phyloP scores from a whole-genome alignment of 2,113 vertebrate genomes.

The Catharus minimus region DNA sequence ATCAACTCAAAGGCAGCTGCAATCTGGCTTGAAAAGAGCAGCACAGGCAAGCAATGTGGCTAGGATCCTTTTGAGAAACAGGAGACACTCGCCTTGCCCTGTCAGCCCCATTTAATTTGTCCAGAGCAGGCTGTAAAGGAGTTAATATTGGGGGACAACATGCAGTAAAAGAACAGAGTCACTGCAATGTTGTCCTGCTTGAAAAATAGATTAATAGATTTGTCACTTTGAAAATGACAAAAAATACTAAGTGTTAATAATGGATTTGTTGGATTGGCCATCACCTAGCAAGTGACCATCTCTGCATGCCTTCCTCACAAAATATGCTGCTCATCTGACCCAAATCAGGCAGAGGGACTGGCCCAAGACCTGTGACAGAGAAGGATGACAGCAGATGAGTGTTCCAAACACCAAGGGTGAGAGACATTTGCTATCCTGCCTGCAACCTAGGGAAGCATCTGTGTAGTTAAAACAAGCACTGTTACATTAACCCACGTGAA shows the following conservation, averaged over 20 bases:
- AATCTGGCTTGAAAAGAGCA: not conserved
- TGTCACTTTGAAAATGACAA: not conserved
- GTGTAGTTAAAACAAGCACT: not conserved
- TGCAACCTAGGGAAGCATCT: slow-evolving; percentile 19
- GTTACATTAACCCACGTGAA: slow-evolving; percentile 19
- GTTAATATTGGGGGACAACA: not conserved
- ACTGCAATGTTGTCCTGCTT: not conserved
- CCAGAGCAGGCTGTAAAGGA: not conserved
- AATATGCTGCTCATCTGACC: not conserved
- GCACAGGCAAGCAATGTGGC: not conserved
- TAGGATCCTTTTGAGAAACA: not conserved
- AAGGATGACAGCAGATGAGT: slow-evolving; percentile 18
- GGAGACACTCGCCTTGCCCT: not conserved
- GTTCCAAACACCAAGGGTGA: not conserved
- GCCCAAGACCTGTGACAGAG: not conserved
- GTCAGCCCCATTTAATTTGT: not conserved
- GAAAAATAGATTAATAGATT: not conserved
- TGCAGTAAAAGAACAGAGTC: not conserved
- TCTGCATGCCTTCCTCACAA: not conserved
- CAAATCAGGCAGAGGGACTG: not conserved
- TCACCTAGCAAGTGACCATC: not conserved
- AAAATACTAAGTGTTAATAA: not conserved
- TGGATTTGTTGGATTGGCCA: not conserved
- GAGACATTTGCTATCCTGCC: slow-evolving; percentile 31
- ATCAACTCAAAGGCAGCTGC: not conserved